phyloP scores from a whole-genome alignment of 2,113 vertebrate species.

The Alouatta palliata region DNA sequence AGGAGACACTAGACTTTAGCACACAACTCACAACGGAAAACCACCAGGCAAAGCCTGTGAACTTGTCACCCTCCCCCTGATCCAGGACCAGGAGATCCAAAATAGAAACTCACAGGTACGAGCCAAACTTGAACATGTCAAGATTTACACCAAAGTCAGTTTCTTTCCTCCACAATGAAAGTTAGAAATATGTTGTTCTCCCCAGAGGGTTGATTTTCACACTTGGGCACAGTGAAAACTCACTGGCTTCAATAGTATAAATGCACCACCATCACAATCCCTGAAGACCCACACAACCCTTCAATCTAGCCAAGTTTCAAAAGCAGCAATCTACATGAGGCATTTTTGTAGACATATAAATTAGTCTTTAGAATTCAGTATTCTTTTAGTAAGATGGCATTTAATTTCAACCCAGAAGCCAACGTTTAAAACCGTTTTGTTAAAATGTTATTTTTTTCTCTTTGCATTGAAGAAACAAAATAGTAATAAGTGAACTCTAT shows the following conservation, averaged over 20 bases:
- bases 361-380: neutral
- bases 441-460: neutral
- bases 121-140: neutral
- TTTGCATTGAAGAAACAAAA: neutral
- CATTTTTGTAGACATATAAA: neutral
- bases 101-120: neutral
- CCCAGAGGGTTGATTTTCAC: neutral
- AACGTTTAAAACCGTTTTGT: conserved; percentile 23
- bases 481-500: neutral
- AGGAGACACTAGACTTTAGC: too few species aligned
- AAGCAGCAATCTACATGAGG: neutral
- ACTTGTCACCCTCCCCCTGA: too few species aligned
- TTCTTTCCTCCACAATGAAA: neutral
- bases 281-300: neutral
- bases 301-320: neutral
- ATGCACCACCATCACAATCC: neutral
- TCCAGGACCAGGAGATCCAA: neutral
- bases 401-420: conserved; percentile 45
- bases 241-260: fast-evolving
- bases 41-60: neutral
- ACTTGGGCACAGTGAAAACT: fast-evolving
- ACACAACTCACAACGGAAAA: neutral
- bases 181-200: neutral
- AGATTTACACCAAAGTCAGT: neutral
- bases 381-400: conserved; percentile 15